Percentiles rank a stretch among this genome's conserved stretches.
phyloP scores from a whole-genome alignment of 2,113 vertebrate genomes.

The Etheostoma cragini region DNA sequence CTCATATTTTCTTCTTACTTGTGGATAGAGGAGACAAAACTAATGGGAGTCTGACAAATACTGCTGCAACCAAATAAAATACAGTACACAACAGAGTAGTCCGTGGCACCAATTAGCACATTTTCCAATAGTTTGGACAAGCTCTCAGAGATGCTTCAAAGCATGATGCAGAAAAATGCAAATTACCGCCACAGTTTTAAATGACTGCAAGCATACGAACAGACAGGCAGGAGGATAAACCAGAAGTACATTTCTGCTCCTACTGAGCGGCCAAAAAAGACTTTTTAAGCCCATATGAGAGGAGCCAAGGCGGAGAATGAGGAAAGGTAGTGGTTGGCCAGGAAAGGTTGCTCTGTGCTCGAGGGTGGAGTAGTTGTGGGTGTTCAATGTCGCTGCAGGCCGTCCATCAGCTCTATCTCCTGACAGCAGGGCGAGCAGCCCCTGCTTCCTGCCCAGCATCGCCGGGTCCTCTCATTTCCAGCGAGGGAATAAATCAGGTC shows the following conservation, averaged over 20 bases:
- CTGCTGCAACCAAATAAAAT: slow-evolving; percentile 34
- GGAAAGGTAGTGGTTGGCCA: slow-evolving; percentile 14
- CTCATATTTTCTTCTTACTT: slow-evolving; percentile 33
- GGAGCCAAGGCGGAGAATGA: slow-evolving; percentile 5
- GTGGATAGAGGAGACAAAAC: slow-evolving; percentile 17
- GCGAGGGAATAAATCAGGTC: slow-evolving; percentile 80
- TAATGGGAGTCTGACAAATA: slow-evolving; percentile 33
- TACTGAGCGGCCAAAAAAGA: slow-evolving; percentile 49
- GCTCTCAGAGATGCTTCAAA: slow-evolving; percentile 34
- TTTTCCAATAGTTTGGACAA: slow-evolving; percentile 33
- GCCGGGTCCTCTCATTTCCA: slow-evolving; percentile 76
- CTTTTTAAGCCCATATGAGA: slow-evolving; percentile 40
- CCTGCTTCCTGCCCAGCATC: slow-evolving; percentile 52
- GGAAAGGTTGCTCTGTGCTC: slow-evolving; percentile 10
- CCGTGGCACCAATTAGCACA: slow-evolving; percentile 31
- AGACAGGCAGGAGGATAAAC: slow-evolving; percentile 33
- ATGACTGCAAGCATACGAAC: slow-evolving; percentile 19
- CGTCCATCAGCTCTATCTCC: slow-evolving; percentile 76
- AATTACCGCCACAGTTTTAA: slow-evolving; percentile 34
- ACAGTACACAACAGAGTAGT: slow-evolving; percentile 1
- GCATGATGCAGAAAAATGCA: slow-evolving; percentile 45
- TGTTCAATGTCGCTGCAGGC: slow-evolving; percentile 54
- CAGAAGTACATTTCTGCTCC: slow-evolving; percentile 20
- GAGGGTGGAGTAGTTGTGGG: slow-evolving; percentile 52
- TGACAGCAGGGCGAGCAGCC: slow-evolving; percentile 72